Percentiles rank a stretch among this genome's conserved stretches.
These are phyloP conservation scores for Bombus soroeensis DNA, from an alignment of 1,140 invertebrate genomes.

Conservation along the genomic window DNA sequence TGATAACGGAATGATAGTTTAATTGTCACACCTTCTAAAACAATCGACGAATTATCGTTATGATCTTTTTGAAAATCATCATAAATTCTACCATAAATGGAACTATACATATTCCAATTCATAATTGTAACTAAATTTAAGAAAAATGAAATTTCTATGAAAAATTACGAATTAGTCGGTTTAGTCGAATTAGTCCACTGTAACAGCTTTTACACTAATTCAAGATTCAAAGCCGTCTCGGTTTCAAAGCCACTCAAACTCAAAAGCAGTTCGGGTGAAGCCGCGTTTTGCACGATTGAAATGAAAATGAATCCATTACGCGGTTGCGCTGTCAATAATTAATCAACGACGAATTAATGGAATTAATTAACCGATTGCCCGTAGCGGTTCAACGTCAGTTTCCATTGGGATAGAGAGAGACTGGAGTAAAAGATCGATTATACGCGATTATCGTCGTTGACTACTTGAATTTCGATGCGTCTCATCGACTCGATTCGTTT, in stretches of 20 bases:
- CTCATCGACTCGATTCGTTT: not conserved
- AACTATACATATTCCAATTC: no score
- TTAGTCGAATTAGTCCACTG: no score
- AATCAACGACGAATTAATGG: slow-evolving; percentile 32
- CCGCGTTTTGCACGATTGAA: not conserved
- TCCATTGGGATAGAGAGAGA: not conserved
- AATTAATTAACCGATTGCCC: slow-evolving; percentile 4
- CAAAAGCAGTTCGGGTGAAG: not conserved
- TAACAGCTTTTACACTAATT: no score
- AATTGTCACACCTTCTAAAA: no score
- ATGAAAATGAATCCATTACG: not conserved
- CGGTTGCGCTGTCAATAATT: slow-evolving; percentile 19
- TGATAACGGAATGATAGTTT: no score
- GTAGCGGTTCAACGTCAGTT: not conserved
- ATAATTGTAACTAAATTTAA: no score
- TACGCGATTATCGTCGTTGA: no score
- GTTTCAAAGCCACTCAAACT: not conserved
- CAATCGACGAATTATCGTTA: no score
- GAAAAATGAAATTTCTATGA: no score
- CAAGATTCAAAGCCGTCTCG: not conserved
- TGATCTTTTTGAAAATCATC: no score
- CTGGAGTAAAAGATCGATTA: not conserved
- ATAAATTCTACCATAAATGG: no score
- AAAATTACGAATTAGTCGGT: no score
- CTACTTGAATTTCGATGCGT: not conserved